Evolutionary conservation across 2,113 vertebrate genomes (phyloP).

Genomic region (Caranx ignobilis): DNA sequence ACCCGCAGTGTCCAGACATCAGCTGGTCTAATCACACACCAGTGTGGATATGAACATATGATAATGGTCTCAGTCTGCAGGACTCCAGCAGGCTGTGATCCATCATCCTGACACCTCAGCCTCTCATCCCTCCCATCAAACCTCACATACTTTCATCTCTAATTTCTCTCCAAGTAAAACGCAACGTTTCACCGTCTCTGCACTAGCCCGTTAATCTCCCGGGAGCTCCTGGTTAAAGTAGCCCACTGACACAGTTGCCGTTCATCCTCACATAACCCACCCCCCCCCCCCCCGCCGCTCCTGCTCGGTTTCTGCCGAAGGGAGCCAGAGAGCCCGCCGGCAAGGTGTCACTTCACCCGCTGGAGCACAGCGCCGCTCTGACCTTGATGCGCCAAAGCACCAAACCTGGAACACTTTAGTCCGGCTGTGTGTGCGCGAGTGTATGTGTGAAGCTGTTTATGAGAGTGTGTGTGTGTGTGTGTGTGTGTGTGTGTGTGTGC

Average conservation of each 20-base stretch:
- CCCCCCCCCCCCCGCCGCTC: not conserved
- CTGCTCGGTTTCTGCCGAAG: not conserved
- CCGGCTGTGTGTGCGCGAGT: not conserved
- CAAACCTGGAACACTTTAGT: conserved; percentile 15
- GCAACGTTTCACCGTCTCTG: not conserved
- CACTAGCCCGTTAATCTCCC: conserved; percentile 10
- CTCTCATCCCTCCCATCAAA: too few relatives aligned
- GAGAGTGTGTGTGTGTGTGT: not conserved
- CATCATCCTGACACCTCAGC: too few relatives aligned
- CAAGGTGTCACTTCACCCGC: not conserved
- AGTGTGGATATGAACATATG: too few relatives aligned
- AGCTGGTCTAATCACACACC: too few relatives aligned
- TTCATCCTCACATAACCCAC: not conserved
- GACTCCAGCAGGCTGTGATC: too few relatives aligned
- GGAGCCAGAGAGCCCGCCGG: conserved; percentile 6
- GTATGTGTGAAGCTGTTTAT: not conserved
- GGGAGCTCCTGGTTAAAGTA: conserved; percentile 6
- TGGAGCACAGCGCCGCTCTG: conserved; percentile 8
- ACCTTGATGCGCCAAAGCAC: conserved; percentile 67
- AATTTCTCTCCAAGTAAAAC: not conserved
- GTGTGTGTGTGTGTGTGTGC: not conserved
- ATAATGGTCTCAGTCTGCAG: too few relatives aligned
- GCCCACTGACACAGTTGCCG: conserved; percentile 52
- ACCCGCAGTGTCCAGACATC: too few relatives aligned
- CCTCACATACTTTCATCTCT: too few relatives aligned